phyloP scores from a whole-genome alignment of 2,113 vertebrate genomes.

The Oplegnathus fasciatus region DNA sequence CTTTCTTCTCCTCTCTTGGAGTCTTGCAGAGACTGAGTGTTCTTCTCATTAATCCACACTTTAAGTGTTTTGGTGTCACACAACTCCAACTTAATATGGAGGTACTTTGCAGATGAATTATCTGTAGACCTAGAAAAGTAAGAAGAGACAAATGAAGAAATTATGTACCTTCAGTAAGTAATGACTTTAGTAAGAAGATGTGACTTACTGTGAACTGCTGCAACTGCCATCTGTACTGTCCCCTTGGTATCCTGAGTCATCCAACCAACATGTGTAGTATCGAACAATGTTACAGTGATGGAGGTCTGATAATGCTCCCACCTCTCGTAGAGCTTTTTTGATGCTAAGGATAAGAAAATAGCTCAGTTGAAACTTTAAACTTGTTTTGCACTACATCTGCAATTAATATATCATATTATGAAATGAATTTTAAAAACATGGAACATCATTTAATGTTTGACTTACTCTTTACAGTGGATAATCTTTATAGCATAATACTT shows the following conservation, averaged over 20 bases:
- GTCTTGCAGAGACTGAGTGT: constrained; percentile 42
- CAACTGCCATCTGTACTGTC: constrained; percentile 43
- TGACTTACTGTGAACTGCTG: constrained; percentile 76
- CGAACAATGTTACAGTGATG: constrained; percentile 81
- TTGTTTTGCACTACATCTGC: background rate
- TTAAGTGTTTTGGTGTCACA: constrained; percentile 77
- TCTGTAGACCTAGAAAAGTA: constrained; percentile 63
- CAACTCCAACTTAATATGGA: constrained; percentile 87
- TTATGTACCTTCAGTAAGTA: background rate
- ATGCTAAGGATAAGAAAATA: background rate
- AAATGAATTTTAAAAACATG: background rate
- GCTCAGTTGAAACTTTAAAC: rapidly evolving
- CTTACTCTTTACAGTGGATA: constrained; percentile 75
- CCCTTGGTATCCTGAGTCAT: constrained; percentile 63
- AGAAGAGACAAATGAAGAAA: background rate
- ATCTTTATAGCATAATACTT: constrained; percentile 81
- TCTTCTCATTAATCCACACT: constrained; percentile 79
- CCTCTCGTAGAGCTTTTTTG: constrained; percentile 81
- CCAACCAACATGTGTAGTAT: constrained; percentile 80
- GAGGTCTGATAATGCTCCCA: constrained; percentile 68
- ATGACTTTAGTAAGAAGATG: background rate
- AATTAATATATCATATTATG: background rate
- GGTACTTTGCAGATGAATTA: constrained; percentile 37
- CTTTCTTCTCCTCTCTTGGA: constrained; percentile 63
- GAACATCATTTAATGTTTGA: background rate